Conservation (phyloP, 2,113 vertebrate genomes). For the Origma solitaria region DNA sequence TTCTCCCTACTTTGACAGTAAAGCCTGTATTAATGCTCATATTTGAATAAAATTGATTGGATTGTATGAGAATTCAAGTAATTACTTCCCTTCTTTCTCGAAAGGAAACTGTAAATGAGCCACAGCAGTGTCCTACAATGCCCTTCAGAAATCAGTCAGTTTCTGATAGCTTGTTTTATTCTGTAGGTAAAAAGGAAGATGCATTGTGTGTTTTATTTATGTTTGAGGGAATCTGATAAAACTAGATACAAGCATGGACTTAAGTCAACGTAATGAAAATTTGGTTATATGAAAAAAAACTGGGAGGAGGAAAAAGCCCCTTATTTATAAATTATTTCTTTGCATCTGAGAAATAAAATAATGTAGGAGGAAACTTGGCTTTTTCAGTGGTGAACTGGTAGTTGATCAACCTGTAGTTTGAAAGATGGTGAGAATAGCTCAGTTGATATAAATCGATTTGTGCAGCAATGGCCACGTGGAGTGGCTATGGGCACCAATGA, state of each 20-base stretch:
- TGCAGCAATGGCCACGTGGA: rapidly evolving
- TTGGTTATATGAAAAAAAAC: not conserved
- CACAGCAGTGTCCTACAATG: not conserved
- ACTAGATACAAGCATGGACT: not conserved
- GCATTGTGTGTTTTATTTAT: not conserved
- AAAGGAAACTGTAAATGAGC: not conserved
- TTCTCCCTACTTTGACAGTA: not conserved
- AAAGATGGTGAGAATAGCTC: not conserved
- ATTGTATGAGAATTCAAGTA: not conserved
- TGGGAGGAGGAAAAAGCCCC: rapidly evolving
- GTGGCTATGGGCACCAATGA: not conserved
- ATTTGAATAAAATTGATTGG: not conserved
- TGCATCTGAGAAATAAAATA: not conserved
- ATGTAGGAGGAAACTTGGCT: not conserved
- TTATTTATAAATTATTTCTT: not conserved
- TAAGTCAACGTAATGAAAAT: not conserved
- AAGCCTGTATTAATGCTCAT: not conserved
- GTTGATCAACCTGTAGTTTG: not conserved
- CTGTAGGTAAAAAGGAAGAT: not conserved
- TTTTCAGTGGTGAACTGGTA: not conserved
- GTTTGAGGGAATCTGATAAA: not conserved
- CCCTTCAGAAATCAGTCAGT: not conserved
- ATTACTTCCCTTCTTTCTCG: not conserved
- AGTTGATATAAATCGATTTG: not conserved
- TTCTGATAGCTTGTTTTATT: not conserved